phyloP scores from a whole-genome alignment of 2,888 invertebrate genomes.

The Rhagonycha lutea region DNA sequence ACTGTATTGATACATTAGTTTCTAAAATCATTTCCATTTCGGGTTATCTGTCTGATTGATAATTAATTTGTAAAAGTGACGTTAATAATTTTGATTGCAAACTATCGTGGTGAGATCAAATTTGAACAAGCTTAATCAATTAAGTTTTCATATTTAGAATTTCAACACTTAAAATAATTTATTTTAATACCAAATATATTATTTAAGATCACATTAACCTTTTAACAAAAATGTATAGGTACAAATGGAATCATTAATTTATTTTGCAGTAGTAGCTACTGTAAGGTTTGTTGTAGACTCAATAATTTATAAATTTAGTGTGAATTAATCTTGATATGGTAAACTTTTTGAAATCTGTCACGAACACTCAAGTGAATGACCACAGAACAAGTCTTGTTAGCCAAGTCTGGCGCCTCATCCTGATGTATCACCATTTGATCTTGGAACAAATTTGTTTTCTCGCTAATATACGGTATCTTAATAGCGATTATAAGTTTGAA shows the following conservation, averaged over 20 bases:
- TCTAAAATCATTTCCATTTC: not conserved
- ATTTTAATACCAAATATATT: not conserved
- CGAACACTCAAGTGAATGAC: conserved; percentile 29
- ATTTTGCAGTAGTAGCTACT: conserved; percentile 26
- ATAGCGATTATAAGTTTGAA: not conserved
- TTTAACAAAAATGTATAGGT: not conserved
- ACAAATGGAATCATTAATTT: conserved; percentile 22
- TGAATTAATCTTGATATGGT: conserved; percentile 3
- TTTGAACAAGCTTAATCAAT: conserved; percentile 26
- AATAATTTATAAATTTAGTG: conserved; percentile 1
- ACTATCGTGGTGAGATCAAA: not conserved
- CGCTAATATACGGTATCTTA: conserved; percentile 8
- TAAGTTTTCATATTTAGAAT: conserved; percentile 8
- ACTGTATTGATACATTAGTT: not conserved
- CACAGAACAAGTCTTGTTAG: conserved; percentile 32
- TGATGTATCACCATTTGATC: conserved; percentile 29
- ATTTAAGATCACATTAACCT: not conserved
- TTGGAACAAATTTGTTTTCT: conserved; percentile 30
- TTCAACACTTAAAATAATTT: not conserved
- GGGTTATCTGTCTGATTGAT: not conserved
- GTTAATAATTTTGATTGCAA: not conserved
- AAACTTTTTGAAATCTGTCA: conserved; percentile 5
- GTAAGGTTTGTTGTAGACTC: conserved; percentile 6
- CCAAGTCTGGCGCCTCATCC: conserved; percentile 33
- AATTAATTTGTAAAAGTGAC: not conserved